These are phyloP conservation scores for Dryadula phaetusa DNA, from an alignment of 2,888 invertebrate genomes.

Conservation along the genomic window DNA sequence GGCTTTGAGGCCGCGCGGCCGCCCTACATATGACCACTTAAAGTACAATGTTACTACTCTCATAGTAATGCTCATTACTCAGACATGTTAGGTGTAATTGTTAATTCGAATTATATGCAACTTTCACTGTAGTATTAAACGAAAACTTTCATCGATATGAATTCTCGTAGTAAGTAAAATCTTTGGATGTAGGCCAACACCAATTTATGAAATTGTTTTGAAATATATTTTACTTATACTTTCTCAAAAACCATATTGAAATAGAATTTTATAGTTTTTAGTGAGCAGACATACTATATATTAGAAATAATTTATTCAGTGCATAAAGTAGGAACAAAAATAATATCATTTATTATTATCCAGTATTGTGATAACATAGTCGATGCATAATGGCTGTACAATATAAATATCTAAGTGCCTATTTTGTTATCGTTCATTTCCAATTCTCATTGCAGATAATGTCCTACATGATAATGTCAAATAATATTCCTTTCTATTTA, in stretches of 20 bases:
- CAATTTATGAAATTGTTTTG: constrained; percentile 23
- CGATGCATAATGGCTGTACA: constrained; percentile 2
- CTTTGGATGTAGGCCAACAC: constrained; percentile 42
- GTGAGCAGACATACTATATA: not conserved
- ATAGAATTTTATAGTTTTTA: not conserved
- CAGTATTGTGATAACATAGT: not conserved
- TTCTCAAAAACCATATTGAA: not conserved
- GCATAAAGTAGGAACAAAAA: not conserved
- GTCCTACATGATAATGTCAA: not conserved
- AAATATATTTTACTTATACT: constrained; percentile 10
- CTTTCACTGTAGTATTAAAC: constrained; percentile 40
- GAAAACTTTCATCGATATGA: constrained; percentile 41
- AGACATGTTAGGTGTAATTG: constrained; percentile 32
- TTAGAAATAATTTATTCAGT: not conserved
- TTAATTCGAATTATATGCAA: constrained; percentile 39
- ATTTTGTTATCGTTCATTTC: constrained; percentile 15
- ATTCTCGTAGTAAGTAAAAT: constrained; percentile 29
- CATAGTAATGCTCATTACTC: constrained; percentile 47
- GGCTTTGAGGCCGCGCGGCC: constrained; percentile 67
- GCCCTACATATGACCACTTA: constrained; percentile 68
- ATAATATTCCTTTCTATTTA: constrained; percentile 1
- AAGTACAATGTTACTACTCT: constrained; percentile 49
- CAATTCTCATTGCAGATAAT: constrained; percentile 19
- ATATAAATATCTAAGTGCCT: constrained; percentile 1
- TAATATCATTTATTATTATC: constrained; percentile 1